Conservation (phyloP, 2,797 vertebrate species). For the Artibeus jamaicensis region DNA sequence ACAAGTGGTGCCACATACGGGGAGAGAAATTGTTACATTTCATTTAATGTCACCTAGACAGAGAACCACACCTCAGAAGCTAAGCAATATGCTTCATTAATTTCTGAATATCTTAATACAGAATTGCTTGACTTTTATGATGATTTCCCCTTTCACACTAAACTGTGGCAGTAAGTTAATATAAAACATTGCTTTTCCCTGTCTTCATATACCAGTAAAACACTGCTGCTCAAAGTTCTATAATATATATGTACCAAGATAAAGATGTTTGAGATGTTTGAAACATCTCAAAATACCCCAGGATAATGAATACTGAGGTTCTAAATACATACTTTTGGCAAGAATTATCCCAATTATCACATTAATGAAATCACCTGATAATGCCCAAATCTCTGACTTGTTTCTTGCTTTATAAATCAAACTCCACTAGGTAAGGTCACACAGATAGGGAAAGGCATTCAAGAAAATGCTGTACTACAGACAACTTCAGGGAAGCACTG, state of each 20-base stretch:
- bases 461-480: neutral
- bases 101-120: constrained; percentile 3
- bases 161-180: neutral
- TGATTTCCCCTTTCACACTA: neutral
- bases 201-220: neutral
- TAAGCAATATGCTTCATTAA: neutral
- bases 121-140: constrained; percentile 38
- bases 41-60: neutral
- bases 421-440: neutral
- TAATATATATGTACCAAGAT: neutral
- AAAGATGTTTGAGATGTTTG: neutral
- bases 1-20: neutral
- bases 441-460: neutral
- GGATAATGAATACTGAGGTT: neutral
- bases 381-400: neutral
- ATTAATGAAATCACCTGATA: neutral
- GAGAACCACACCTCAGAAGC: neutral
- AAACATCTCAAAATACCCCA: constrained; percentile 14
- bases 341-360: neutral
- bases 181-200: constrained; percentile 1
- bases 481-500: neutral
- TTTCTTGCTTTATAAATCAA: neutral
- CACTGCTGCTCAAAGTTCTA: neutral
- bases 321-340: neutral
- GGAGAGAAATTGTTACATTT: constrained; percentile 26